A percentile compares a stretch with the other conserved stretches of the same genome.
Evolutionary conservation across 2,797 vertebrate genomes (phyloP).

Genomic region (Vespertilio murinus): DNA sequence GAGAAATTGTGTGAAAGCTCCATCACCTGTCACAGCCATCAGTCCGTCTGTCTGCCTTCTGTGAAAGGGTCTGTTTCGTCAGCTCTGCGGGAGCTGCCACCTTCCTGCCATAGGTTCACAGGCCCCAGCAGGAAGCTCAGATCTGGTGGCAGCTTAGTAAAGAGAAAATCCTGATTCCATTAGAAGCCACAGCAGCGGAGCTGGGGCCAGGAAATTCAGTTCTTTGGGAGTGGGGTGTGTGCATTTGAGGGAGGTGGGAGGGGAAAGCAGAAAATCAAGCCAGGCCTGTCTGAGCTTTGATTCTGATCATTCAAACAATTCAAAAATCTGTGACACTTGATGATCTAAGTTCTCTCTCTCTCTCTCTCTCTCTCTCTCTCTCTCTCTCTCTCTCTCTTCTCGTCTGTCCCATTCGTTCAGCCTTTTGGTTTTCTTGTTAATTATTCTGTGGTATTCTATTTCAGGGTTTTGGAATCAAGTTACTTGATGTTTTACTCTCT

Average conservation of each 20-base stretch:
- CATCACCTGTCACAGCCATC: constrained; percentile 24
- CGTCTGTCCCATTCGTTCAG: constrained; percentile 35
- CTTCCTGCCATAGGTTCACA: not conserved
- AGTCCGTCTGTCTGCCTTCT: not conserved
- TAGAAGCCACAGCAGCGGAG: not conserved
- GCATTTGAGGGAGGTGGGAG: not conserved
- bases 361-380: not conserved
- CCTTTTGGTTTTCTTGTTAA: constrained; percentile 53
- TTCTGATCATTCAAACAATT: not conserved
- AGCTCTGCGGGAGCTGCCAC: not conserved
- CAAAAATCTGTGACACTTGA: not conserved
- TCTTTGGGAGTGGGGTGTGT: not conserved
- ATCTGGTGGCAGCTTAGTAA: not conserved
- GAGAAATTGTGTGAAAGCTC: constrained; percentile 13
- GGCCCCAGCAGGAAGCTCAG: constrained; percentile 50
- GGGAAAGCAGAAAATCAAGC: not conserved
- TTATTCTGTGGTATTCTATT: constrained; percentile 62
- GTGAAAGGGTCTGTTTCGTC: constrained; percentile 56
- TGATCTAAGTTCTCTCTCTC: not conserved
- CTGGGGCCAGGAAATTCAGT: not conserved
- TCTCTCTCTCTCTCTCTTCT: too few relatives aligned
- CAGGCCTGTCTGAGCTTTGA: not conserved
- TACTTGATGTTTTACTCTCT: constrained; percentile 49
- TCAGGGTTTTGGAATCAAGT: constrained; percentile 58
- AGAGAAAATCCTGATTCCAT: constrained; percentile 2